Base-by-base conservation (phyloP, 1,140 invertebrate species). In the Octopus sinensis region DNA sequence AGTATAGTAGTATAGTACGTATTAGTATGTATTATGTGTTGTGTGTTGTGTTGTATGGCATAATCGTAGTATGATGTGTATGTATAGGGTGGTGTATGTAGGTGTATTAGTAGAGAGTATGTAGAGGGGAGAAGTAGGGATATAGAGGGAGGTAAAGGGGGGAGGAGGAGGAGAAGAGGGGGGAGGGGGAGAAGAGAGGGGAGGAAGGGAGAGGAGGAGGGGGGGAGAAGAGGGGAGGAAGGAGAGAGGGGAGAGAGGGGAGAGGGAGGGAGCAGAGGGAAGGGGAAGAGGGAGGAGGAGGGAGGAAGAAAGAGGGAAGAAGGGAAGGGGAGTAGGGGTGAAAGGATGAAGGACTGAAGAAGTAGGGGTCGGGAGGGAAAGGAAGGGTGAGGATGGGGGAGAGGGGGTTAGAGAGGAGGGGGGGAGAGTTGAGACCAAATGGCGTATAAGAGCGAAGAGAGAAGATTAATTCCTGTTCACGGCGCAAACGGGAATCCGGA, bases 381-480 rank as follows among this genome's bases (percentile, higher is more conserved):
- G 62, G 62, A 68, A n/a, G n/a, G 62, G n/a, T 68, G 62, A n/a
- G 62, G 62, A n/a, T n/a, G 62, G n/a, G 62, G n/a, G 62, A 68
- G 62, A 68, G 62, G 62, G 62, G 62, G 62, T 9, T 68, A 68
- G 62, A 68, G 62, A 68, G 62, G n/a, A n/a, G 62, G n/a, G 62
- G 9, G 62, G n/a, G 62, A n/a, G n/a, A n/a, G n/a, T n/a, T n/a
- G n/a, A n/a, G n/a, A n/a, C n/a, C n/a, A n/a, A n/a, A n/a, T n/a
- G n/a, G n/a, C n/a, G n/a, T n/a, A n/a, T n/a, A n/a, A n/a, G n/a
- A n/a, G n/a, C n/a, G n/a, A n/a, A n/a, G n/a, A n/a, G n/a, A n/a
- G n/a, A n/a, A n/a, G n/a, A n/a, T n/a, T n/a, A n/a, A n/a, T n/a
- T n/a, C n/a, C n/a, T n/a, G n/a, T n/a, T n/a, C n/a, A n/a, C n/a